Evolutionary conservation across 2,113 vertebrate species (phyloP).

Genomic region (Nerophis lumbriciformis): DNA sequence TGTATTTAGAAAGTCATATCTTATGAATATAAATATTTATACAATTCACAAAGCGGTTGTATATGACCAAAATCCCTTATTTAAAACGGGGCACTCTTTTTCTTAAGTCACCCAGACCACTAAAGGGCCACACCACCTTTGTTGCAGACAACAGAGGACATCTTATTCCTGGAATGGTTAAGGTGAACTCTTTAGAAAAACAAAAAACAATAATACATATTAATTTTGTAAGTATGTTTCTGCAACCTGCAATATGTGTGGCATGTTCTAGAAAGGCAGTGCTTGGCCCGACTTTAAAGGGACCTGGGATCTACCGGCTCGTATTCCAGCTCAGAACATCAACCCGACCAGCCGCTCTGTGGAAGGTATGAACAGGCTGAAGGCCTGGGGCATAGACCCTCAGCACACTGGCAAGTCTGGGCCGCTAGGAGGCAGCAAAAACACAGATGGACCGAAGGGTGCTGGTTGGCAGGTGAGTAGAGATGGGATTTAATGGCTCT

Average conservation of each 20-base stretch:
- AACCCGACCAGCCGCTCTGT: slow-evolving; percentile 55
- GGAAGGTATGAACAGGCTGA: slow-evolving; percentile 54
- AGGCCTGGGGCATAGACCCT: slow-evolving; percentile 35
- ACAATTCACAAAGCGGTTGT: too few relatives aligned
- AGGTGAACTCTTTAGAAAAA: slow-evolving; percentile 38
- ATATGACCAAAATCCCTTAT: too few relatives aligned
- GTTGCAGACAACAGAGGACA: slow-evolving; percentile 65
- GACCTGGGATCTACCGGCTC: slow-evolving; percentile 68
- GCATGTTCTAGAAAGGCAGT: slow-evolving; percentile 35
- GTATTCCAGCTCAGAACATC: slow-evolving; percentile 35
- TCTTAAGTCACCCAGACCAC: slow-evolving; percentile 37
- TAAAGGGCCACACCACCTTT: slow-evolving; percentile 54
- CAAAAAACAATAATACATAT: too few relatives aligned
- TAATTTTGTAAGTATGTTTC: not conserved
- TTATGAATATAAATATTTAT: too few relatives aligned
- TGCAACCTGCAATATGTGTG: slow-evolving; percentile 9
- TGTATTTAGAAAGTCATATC: too few relatives aligned
- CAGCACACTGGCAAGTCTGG: slow-evolving; percentile 7
- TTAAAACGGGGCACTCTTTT: not conserved
- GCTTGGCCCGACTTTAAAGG: slow-evolving; percentile 67
- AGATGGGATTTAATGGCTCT: too few relatives aligned
- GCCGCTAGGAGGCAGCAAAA: slow-evolving; percentile 22
- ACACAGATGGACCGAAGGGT: slow-evolving; percentile 1
- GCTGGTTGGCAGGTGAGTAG: slow-evolving; percentile 21
- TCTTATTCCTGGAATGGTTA: slow-evolving; percentile 58